Evolutionary conservation across 2,888 invertebrate species (phyloP).

Genomic region (Melitaea athalia): DNA sequence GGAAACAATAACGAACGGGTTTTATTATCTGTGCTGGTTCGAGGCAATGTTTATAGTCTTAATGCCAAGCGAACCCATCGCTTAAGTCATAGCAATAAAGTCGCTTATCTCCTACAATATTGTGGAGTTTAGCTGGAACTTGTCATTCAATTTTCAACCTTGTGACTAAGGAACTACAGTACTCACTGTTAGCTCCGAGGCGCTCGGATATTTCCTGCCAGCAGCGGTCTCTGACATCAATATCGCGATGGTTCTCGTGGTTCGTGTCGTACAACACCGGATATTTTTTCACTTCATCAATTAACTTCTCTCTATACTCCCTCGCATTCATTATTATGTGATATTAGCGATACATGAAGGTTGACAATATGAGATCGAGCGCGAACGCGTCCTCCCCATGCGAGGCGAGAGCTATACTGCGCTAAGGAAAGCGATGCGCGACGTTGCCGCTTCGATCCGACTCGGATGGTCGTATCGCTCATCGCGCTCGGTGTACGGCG

Average conservation of each 20-base stretch:
- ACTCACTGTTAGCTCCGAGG: slow-evolving; percentile 58
- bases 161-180: slow-evolving; percentile 9
- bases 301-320: slow-evolving; percentile 64
- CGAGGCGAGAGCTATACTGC: slow-evolving; percentile 66
- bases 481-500: slow-evolving; percentile 61
- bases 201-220: slow-evolving; percentile 72
- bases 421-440: slow-evolving; percentile 53
- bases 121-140: background rate
- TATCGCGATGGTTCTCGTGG: slow-evolving; percentile 72
- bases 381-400: slow-evolving; percentile 53
- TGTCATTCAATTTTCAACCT: slow-evolving; percentile 14
- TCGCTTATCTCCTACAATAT: background rate
- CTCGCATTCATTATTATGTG: slow-evolving; percentile 50
- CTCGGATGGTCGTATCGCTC: slow-evolving; percentile 50
- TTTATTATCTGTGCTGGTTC: slow-evolving; percentile 5
- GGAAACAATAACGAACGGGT: slow-evolving; percentile 7
- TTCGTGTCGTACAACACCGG: slow-evolving; percentile 74
- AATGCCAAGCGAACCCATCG: background rate
- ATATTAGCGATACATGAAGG: background rate
- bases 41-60: background rate
- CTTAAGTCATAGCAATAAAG: background rate
- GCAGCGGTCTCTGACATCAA: slow-evolving; percentile 71
- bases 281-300: slow-evolving; percentile 72
- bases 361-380: background rate
- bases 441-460: slow-evolving; percentile 60